These are phyloP conservation scores for Hemicordylus capensis DNA, from an alignment of 2,113 vertebrate species.

Conservation along the genomic window DNA sequence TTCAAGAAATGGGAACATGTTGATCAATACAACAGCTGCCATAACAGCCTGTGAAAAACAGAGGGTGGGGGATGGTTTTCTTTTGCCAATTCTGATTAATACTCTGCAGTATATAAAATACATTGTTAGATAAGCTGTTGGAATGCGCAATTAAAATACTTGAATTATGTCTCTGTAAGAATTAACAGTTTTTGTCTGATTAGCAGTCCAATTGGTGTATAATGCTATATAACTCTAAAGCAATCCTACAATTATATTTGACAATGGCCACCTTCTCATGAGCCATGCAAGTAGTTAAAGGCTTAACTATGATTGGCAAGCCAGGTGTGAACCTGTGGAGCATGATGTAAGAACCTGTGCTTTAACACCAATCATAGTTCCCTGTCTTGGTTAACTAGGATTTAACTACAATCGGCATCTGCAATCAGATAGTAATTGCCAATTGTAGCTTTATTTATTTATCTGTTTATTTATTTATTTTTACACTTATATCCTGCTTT, in stretches of 20 bases:
- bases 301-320: too few relatives aligned
- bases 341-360: too few relatives aligned
- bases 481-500: too few relatives aligned
- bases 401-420: too few relatives aligned
- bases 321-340: too few relatives aligned
- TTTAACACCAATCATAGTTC: too few relatives aligned
- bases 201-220: not conserved
- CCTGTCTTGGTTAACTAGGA: too few relatives aligned
- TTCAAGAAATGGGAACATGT: constrained; percentile 66
- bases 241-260: not conserved
- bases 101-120: not conserved
- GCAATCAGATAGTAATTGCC: too few relatives aligned
- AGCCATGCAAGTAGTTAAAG: too few relatives aligned
- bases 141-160: not conserved
- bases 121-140: not conserved
- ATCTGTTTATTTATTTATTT: too few relatives aligned
- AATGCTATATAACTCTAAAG: constrained; percentile 8
- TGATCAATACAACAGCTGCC: constrained; percentile 68
- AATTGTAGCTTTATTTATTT: too few relatives aligned
- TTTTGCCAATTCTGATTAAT: not conserved
- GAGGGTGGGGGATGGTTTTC: constrained; percentile 13
- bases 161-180: accelerated
- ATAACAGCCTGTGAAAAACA: constrained; percentile 58
- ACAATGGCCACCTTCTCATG: too few relatives aligned
- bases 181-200: not conserved